Conservation (phyloP, 2,797 vertebrate genomes). For the Petrocephalus sullivani region DNA sequence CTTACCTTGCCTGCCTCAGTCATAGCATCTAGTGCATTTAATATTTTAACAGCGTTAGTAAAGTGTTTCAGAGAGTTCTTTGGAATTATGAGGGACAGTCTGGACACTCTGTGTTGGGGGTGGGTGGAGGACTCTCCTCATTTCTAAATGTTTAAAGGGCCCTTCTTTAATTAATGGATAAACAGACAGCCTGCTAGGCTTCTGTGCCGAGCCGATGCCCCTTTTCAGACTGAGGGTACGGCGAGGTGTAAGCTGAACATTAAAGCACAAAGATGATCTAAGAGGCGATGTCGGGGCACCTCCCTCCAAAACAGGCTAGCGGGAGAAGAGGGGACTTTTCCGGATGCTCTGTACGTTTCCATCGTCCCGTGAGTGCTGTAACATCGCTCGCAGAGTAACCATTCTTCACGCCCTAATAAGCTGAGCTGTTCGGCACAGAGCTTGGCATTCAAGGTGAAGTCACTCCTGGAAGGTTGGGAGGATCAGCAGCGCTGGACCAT, state of each 20-base stretch:
- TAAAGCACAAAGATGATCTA: slow-evolving; percentile 21
- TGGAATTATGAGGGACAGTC: not conserved
- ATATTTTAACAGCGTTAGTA: not conserved
- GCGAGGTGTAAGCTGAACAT: slow-evolving; percentile 44
- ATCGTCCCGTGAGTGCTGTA: not conserved
- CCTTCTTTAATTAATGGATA: slow-evolving; percentile 54
- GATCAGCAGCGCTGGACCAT: not conserved
- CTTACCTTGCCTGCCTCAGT: not conserved
- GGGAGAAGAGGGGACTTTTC: not conserved
- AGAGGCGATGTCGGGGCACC: slow-evolving; percentile 19
- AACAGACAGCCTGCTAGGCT: slow-evolving; percentile 40
- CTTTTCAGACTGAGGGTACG: slow-evolving; percentile 43
- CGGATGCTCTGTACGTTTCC: not conserved
- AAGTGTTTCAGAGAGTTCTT: not conserved
- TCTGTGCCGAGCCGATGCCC: slow-evolving; percentile 20
- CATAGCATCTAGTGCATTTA: not conserved
- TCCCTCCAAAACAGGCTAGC: not conserved
- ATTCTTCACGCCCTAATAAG: slow-evolving; percentile 16
- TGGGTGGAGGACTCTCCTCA: slow-evolving; percentile 43
- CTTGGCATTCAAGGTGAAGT: slow-evolving; percentile 11
- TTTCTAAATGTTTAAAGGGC: slow-evolving; percentile 66
- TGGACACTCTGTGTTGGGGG: not conserved
- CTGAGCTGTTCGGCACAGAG: not conserved
- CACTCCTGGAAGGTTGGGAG: not conserved
- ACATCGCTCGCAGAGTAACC: not conserved